Evolutionary conservation across 1,140 invertebrate genomes (phyloP).

Genomic region (Acromyrmex heyeri): DNA sequence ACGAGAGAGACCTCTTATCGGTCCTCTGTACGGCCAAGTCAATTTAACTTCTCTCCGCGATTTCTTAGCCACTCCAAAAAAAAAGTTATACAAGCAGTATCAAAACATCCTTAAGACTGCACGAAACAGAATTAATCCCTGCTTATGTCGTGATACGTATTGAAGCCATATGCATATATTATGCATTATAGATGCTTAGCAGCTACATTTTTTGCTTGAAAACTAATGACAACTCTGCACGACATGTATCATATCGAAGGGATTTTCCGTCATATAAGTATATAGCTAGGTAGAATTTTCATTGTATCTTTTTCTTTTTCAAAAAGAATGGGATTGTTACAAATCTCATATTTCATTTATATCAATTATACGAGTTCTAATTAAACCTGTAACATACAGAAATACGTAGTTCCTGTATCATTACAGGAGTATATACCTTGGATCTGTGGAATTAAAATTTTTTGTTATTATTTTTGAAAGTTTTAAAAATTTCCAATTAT

Average conservation of each 20-base stretch:
- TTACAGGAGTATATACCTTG: no score
- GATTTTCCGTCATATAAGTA: neutral
- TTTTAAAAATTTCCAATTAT: no score
- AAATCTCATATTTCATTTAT: neutral
- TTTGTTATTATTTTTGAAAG: no score
- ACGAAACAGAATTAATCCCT: conserved; percentile 17
- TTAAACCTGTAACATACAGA: no score
- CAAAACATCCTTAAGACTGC: neutral
- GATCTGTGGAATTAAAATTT: no score
- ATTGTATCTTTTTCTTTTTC: neutral
- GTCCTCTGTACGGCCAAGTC: conserved; percentile 5
- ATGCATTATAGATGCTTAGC: neutral
- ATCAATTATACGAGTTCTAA: neutral
- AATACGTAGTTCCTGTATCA: no score
- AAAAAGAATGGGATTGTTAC: neutral
- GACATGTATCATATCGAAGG: neutral
- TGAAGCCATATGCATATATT: neutral
- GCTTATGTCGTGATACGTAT: neutral
- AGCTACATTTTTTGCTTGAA: neutral
- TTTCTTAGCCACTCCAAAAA: conserved; percentile 22
- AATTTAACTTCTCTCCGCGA: conserved; percentile 42
- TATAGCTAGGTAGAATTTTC: neutral
- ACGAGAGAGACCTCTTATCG: conserved; percentile 38
- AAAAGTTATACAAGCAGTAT: conserved; percentile 17
- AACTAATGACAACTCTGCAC: neutral